Conservation (phyloP, 2,888 invertebrate genomes). For the Clistopyga incitator region DNA sequence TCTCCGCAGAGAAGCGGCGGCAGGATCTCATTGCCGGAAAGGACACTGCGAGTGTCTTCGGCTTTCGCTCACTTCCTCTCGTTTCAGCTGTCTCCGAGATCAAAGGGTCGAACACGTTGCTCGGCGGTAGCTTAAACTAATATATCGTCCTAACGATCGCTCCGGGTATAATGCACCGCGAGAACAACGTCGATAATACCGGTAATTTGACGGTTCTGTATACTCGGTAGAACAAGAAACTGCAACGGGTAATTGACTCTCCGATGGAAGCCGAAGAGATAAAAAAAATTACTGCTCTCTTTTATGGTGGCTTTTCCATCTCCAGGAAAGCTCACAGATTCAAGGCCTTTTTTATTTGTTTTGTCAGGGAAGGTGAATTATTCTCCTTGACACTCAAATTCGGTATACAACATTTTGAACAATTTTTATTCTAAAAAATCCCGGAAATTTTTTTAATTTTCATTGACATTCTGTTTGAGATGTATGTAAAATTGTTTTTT, state of each 20-base stretch:
- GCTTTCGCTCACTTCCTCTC: slow-evolving; percentile 2
- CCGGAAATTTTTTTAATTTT: too few relatives aligned
- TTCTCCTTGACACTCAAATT: too few relatives aligned
- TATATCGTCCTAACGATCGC: slow-evolving; percentile 4
- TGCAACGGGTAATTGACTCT: not conserved
- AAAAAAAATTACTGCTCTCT: not conserved
- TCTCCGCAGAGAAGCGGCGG: slow-evolving; percentile 30
- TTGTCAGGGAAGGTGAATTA: too few relatives aligned
- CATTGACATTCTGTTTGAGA: too few relatives aligned
- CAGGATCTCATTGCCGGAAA: slow-evolving; percentile 48
- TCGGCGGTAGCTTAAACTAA: slow-evolving; percentile 16
- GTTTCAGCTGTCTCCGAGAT: slow-evolving; percentile 19
- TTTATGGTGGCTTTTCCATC: too few relatives aligned
- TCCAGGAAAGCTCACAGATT: too few relatives aligned
- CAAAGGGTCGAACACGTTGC: slow-evolving; percentile 27
- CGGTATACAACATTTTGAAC: too few relatives aligned
- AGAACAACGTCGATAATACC: slow-evolving; percentile 5
- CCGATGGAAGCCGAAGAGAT: not conserved
- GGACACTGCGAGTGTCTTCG: slow-evolving; percentile 30
- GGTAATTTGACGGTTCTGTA: not conserved
- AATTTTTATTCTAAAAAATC: too few relatives aligned
- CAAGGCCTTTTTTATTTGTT: too few relatives aligned
- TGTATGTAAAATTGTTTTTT: too few relatives aligned
- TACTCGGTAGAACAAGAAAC: not conserved
- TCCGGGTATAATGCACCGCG: slow-evolving; percentile 16